Base-by-base conservation (phyloP, 2,113 vertebrate genomes). In the Baryphthengus martii region DNA sequence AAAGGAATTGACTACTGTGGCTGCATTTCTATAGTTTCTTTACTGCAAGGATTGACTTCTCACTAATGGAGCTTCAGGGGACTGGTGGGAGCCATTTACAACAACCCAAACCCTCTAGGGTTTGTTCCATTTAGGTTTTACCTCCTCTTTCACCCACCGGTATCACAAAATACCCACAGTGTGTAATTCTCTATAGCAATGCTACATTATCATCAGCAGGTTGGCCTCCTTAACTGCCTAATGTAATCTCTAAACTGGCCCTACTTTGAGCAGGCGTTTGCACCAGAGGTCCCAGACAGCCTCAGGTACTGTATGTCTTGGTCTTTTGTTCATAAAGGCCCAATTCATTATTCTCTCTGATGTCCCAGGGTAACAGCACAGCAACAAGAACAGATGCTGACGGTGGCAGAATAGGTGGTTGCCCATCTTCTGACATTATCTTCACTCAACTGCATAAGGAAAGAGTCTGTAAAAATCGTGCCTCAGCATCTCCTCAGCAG, bases 11-110 rank as follows among this genome's bases (percentile, higher is more conserved):
- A 24, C 19, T n/a, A 17, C 31, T 24, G 40, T 37, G 70, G 52
- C 37, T 92, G 17, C 56, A 33, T 37, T 87, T 72, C 52, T 61
- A 1, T 29, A 37, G 31, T 11, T 85, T 61, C 35, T 47, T 76
- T 71, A 21, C 20, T 18, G 17, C 15, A 75, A 25, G 70, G 26
- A 71, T 9, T 59, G 62, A 29, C 25, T 33, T 72, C 49, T 50
- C 37, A 26, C 37, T 67, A 67, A 58, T 1, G 2, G 50, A 62
- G 29, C 19, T 67, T 23, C 42, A 80, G 29, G 26, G n/a, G n/a
- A 83, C 28, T 2, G 5, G 17, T 1, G 0, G 14, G 24, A 84
- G 24, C 23, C 18, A 14, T 55, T 84, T 52, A 37, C 0, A 2
- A 33, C 28, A 53, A 63, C 26, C 25, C n/a, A 80, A 28, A 72